Conservation (phyloP, 2,888 invertebrate genomes). For the Galeopsomyia nigrocyanea region DNA sequence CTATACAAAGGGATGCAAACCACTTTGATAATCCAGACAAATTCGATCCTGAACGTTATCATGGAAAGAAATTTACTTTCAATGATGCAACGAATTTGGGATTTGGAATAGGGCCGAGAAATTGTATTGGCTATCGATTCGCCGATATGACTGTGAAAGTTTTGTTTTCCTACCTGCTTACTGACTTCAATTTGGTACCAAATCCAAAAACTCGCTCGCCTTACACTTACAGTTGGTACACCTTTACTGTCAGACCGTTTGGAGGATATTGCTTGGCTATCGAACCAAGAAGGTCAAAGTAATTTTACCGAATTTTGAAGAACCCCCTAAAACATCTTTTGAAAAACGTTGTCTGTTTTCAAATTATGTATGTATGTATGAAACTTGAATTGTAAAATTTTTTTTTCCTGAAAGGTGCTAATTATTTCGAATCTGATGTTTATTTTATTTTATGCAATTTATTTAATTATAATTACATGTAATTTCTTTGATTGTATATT, state of each 20-base stretch:
- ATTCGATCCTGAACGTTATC: conserved; percentile 68
- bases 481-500: too few relatives aligned
- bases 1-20: conserved; percentile 63
- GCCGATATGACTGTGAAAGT: conserved; percentile 54
- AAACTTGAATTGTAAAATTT: too few relatives aligned
- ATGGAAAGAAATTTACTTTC: conserved; percentile 19
- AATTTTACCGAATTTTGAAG: too few relatives aligned
- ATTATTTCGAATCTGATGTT: too few relatives aligned
- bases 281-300: conserved; percentile 56
- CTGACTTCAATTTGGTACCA: conserved; percentile 53
- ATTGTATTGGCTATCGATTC: conserved; percentile 62
- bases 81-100: conserved; percentile 31
- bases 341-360: too few relatives aligned
- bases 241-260: conserved; percentile 4
- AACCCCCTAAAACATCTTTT: too few relatives aligned
- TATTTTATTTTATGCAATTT: too few relatives aligned
- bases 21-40: conserved; percentile 64
- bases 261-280: conserved; percentile 51
- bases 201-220: conserved; percentile 66
- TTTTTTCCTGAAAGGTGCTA: too few relatives aligned
- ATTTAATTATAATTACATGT: too few relatives aligned
- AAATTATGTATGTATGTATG: too few relatives aligned
- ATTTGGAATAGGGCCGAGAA: conserved; percentile 65
- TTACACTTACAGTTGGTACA: conserved; percentile 49
- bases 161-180: conserved; percentile 51